Base-by-base conservation (phyloP, 2,888 invertebrate genomes). In the Drosophila leonis region DNA sequence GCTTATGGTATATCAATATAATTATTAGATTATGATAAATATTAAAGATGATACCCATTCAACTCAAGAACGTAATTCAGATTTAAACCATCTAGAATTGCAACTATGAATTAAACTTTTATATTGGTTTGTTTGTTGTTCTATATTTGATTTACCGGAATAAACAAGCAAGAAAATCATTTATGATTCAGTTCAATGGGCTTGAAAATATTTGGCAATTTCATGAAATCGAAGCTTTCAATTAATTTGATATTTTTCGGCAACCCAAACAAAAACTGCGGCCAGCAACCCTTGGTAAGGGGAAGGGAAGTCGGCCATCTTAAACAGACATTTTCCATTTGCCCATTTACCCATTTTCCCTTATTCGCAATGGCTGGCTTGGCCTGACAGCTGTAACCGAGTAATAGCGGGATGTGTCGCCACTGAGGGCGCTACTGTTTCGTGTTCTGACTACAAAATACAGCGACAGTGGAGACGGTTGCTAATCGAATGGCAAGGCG, bases 151-250 rank as follows among this genome's bases (percentile, higher is more conserved):
- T 51, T 70, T 68, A 54, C 35, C 35, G 42, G 37, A 73, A 52
- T 69, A 69, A 57, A 82, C 74, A 70, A 65, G 62, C 65, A 65
- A 75, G 65, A 65, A 66, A 71, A 75, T 80, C 74, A 89, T 79
- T 84, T 78, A 73, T 60, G 83, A 83, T 75, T 52, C 69, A 68
- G 80, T 63, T 80, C 78, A 87, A 60, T 82, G 77, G 77, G 76
- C 82, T 76, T 74, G 78, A 88, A 88, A 87, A 87, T 85, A 75
- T 75, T 79, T 83, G 33, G 75, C 80, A 73, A 83, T 90, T 82
- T 83, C 60, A 65, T 52, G 56, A 75, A 72, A 82, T 70, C 73
- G 70, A 71, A 70, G 56, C 68, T 63, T 73, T 65, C 71, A 85
- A 85, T 76, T 83, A 81, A 80, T 86, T 73, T 72, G 72, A 74